Evolutionary conservation across 2,797 vertebrate species (phyloP).

Genomic region (Momotus momota): DNA sequence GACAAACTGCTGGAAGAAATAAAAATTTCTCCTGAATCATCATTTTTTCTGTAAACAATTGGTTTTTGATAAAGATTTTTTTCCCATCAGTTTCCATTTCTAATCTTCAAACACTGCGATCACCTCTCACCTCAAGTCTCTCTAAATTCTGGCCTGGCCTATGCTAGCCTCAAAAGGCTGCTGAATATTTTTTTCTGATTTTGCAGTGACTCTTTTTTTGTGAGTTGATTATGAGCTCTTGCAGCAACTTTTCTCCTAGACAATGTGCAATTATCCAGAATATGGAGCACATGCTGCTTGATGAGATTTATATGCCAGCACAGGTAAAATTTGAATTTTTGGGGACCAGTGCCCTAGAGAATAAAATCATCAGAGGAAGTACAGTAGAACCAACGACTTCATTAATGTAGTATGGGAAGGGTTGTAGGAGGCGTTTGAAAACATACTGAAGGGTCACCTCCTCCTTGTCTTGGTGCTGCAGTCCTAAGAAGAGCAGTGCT

Average conservation of each 20-base stretch:
- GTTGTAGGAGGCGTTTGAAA: neutral
- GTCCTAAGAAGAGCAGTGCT: fast-evolving
- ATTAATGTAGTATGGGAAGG: neutral
- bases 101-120: neutral
- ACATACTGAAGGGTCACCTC: neutral
- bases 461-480: fast-evolving
- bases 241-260: neutral
- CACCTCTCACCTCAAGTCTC: neutral
- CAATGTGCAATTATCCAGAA: neutral
- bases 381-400: neutral
- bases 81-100: neutral
- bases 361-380: neutral
- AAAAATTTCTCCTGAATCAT: neutral
- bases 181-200: neutral
- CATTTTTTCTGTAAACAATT: neutral
- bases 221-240: neutral
- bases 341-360: neutral
- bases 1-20: neutral
- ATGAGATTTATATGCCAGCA: neutral
- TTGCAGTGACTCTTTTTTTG: neutral
- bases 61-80: neutral
- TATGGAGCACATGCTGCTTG: neutral
- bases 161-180: neutral
- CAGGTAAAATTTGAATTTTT: constrained; percentile 12
- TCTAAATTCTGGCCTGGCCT: neutral